Evolutionary conservation across 2,113 vertebrate species (phyloP), one percentile per base, ranked within the genome.

Genomic region (Apaloderma vittatum): DNA sequence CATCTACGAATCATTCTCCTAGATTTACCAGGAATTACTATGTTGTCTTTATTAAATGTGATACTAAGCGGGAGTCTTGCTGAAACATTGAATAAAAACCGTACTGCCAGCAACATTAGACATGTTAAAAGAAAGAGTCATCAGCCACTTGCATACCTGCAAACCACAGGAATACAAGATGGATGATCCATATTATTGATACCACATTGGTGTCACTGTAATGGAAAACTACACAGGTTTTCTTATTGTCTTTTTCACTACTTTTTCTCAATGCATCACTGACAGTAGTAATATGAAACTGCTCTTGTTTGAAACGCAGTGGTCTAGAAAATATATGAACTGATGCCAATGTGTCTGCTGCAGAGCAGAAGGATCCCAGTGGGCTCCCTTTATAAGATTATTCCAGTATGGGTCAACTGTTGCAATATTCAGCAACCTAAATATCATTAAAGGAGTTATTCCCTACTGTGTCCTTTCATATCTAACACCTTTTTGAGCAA

Each of bases 351-450:
- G n/a, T n/a, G 62, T 57, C 74, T 91, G 49, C 74, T 76, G 49
- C 71, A 70, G 66, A 82, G 62, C 7, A 3, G 62, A 78, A 36
- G 49, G 49, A 92, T 92, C 78, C 88, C 88, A 86, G 26, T 43
- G 48, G 78, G 13, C 51, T 88, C 45, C 55, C 27, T 57, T 76
- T 59, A 54, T 32, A 79, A 86, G 58, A 72, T 79, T 86, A 73
- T 80, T 92, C 67, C 36, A 66, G 63, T 54, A 70, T 29, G 58
- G 78, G 78, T 83, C 94, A 94, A 83, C 49, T 54, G 27, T 58
- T 92, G 90, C 71, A 94, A 94, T 92, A 95, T 93, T 86, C 88
- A 93, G 66, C 71, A 88, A 76, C 62, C 13, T 65, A 81, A 93
- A 82, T 63, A 74, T 58, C 59, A 74, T 67, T 81, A 87, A 83